A percentile compares a stretch with the other conserved stretches of the same genome.
phyloP scores from a whole-genome alignment of 2,888 invertebrate species.

The Stegophylla sp. region DNA sequence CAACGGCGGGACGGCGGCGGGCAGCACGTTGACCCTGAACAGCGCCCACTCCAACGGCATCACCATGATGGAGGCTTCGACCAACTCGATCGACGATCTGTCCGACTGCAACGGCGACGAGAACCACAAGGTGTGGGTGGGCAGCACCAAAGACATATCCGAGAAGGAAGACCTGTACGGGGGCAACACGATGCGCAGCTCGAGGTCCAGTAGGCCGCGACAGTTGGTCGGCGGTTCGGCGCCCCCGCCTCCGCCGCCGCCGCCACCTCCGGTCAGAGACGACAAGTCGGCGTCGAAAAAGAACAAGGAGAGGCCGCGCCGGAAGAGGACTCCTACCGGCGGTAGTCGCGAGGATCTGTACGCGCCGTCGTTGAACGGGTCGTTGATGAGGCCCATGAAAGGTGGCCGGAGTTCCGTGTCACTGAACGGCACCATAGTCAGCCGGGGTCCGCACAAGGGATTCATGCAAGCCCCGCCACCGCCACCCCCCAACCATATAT shows the following conservation, averaged over 20 bases:
- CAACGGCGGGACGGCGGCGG: slow-evolving; percentile 66
- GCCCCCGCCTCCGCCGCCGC: slow-evolving; percentile 74
- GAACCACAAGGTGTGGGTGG: slow-evolving; percentile 93
- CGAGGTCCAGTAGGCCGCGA: slow-evolving; percentile 73
- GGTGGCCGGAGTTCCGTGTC: slow-evolving; percentile 62
- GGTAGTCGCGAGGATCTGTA: slow-evolving; percentile 69
- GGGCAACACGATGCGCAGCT: slow-evolving; percentile 67
- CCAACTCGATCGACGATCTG: slow-evolving; percentile 72
- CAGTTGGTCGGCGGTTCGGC: slow-evolving; percentile 76
- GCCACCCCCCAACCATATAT: slow-evolving; percentile 61
- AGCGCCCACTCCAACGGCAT: slow-evolving; percentile 66
- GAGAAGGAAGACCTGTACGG: slow-evolving; percentile 74
- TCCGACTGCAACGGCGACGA: slow-evolving; percentile 87
- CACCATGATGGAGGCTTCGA: slow-evolving; percentile 65
- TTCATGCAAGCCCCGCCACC: slow-evolving; percentile 51
- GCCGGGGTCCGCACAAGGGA: slow-evolving; percentile 60
- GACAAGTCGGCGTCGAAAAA: slow-evolving; percentile 33
- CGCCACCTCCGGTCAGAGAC: slow-evolving; percentile 67
- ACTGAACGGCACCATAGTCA: slow-evolving; percentile 62
- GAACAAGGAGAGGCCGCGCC: slow-evolving; percentile 66
- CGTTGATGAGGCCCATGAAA: slow-evolving; percentile 60
- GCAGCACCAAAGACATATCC: slow-evolving; percentile 67
- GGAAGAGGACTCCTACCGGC: slow-evolving; percentile 65
- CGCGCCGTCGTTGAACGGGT: slow-evolving; percentile 64
- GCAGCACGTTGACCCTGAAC: slow-evolving; percentile 71